These are phyloP conservation scores for Indicator maculatus DNA, from an alignment of 2,113 vertebrate species.

Conservation along the genomic window DNA sequence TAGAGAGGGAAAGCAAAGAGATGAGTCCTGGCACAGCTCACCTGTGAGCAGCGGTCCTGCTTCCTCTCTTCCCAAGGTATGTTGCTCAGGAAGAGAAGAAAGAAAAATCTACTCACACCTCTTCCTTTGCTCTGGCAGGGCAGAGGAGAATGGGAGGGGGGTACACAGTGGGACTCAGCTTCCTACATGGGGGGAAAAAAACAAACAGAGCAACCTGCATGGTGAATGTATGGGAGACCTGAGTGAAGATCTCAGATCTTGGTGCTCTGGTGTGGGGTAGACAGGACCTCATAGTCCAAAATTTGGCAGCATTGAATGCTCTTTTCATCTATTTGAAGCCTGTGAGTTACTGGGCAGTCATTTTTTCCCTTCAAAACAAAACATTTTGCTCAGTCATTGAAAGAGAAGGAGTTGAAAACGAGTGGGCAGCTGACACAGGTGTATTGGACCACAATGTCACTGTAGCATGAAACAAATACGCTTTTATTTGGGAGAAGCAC, in stretches of 20 bases:
- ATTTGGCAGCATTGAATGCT: not conserved
- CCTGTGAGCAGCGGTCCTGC: not conserved
- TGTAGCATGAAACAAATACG: not conserved
- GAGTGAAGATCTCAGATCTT: not conserved
- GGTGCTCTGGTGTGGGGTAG: not conserved
- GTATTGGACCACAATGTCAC: not conserved
- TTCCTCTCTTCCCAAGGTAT: not conserved
- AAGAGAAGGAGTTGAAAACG: not conserved
- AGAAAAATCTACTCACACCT: not conserved
- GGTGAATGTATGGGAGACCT: not conserved
- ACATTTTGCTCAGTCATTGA: not conserved
- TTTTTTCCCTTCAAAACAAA: not conserved
- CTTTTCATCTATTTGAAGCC: not conserved
- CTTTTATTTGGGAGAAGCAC: not conserved
- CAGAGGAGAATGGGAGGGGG: not conserved
- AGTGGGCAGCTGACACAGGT: not conserved
- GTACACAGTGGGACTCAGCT: accelerated
- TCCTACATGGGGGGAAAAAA: not conserved
- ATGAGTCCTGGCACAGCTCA: accelerated
- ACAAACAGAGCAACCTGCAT: not conserved
- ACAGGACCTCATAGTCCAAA: not conserved
- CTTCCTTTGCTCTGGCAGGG: not conserved
- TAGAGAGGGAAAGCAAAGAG: not conserved
- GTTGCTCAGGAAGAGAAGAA: not conserved
- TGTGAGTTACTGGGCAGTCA: not conserved